Conservation (phyloP, 2,797 vertebrate species). For the Smutsia temminckii region DNA sequence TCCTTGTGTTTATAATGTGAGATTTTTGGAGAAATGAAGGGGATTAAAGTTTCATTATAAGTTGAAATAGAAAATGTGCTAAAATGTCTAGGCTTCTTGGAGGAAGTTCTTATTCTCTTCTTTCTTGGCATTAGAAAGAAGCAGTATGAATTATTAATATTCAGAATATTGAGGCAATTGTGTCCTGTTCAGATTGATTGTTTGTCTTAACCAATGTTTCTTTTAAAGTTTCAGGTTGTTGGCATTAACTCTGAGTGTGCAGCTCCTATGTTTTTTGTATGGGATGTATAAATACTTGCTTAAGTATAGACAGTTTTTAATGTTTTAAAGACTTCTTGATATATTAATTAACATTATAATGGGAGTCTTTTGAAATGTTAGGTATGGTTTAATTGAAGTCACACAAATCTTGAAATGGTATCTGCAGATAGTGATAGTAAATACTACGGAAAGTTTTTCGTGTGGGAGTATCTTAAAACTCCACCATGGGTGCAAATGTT, state of each 20-base stretch:
- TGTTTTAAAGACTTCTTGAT: constrained; percentile 58
- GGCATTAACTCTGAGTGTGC: constrained; percentile 63
- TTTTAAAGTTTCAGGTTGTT: constrained; percentile 77
- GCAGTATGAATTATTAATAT: constrained; percentile 60
- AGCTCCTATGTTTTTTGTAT: constrained; percentile 69
- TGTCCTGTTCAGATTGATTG: constrained; percentile 63
- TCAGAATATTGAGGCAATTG: constrained; percentile 65
- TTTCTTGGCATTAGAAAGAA: constrained; percentile 75
- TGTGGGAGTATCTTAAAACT: constrained; percentile 48
- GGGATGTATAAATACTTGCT: constrained; percentile 50
- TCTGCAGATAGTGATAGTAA: constrained; percentile 55
- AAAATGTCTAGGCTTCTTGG: constrained; percentile 79
- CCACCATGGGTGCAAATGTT: constrained; percentile 64
- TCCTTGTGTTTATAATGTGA: constrained; percentile 70
- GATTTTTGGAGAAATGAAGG: constrained; percentile 63
- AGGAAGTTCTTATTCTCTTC: constrained; percentile 67
- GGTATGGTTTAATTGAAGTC: constrained; percentile 68
- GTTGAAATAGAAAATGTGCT: constrained; percentile 65
- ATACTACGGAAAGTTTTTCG: constrained; percentile 58
- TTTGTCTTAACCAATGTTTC: constrained; percentile 74
- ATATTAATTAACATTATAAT: constrained; percentile 51
- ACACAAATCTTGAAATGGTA: constrained; percentile 62
- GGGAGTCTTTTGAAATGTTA: constrained; percentile 62
- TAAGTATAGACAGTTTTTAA: constrained; percentile 35
- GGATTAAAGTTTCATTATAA: constrained; percentile 57